These are phyloP conservation scores for Alviniconcha strummeri DNA, from an alignment of 2,888 invertebrate genomes.

Conservation along the genomic window DNA sequence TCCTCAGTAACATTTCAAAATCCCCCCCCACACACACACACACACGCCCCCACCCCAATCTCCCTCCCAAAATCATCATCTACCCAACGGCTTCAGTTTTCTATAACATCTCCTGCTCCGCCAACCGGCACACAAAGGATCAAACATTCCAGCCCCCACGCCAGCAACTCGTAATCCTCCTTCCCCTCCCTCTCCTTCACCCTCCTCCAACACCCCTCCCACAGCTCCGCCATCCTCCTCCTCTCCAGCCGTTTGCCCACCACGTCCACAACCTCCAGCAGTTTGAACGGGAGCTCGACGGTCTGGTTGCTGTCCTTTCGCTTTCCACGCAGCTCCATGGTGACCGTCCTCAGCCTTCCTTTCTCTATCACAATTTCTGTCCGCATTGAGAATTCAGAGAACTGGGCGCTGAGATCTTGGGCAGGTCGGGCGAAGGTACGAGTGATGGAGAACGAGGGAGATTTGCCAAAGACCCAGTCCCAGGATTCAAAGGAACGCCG, in stretches of 20 bases:
- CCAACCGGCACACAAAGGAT: conserved; percentile 14
- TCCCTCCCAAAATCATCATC: neutral
- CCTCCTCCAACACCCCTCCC: conserved; percentile 7
- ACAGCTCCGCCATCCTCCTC: neutral
- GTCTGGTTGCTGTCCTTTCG: neutral
- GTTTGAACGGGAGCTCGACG: conserved; percentile 3
- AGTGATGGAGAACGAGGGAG: conserved; percentile 56
- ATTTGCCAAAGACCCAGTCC: conserved; percentile 63
- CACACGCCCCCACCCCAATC: neutral
- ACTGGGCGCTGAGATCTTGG: neutral
- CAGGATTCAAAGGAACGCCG: conserved; percentile 48
- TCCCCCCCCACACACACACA: neutral
- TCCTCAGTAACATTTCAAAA: too few species aligned
- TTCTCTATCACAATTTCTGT: neutral
- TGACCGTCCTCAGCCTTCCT: neutral
- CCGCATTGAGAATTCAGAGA: neutral
- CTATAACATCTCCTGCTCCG: neutral
- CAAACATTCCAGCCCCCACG: conserved; percentile 24
- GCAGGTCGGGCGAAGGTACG: conserved; percentile 38
- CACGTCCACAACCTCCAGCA: conserved; percentile 15
- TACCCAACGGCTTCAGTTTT: too few species aligned
- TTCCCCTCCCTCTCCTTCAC: conserved; percentile 5
- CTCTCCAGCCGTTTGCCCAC: conserved; percentile 9
- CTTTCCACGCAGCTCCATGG: neutral
- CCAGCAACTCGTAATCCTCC: conserved; percentile 11